Base-by-base conservation (phyloP, 2,888 invertebrate species). In the Phaonia tiefii region DNA sequence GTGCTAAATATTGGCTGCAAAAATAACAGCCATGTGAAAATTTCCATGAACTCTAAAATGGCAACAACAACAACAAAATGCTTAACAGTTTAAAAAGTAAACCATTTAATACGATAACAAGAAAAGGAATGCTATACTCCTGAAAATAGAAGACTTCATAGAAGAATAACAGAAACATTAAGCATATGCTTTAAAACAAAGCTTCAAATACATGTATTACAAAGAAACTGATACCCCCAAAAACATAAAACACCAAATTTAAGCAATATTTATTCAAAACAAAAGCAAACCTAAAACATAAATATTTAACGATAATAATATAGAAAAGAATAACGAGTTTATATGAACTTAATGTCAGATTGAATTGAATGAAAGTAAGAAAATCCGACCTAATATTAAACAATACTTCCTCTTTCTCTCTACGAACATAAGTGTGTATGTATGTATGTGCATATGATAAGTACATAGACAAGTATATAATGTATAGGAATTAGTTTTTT, bases 1-100 rank as follows among this genome's bases (percentile, higher is more conserved):
- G 81, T 54, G 81, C 78, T 49, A 81, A 81, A 72, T 81, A 81
- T 72, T 81, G 81, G 81, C 49, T 78, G 54, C 77, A 75, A 63
- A 81, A 81, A 67, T 81, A 81, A 72, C 81, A 75, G 31, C 49
- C 51, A 17, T 31, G 31, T 31, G 31, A 31, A 31, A 31, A 31
- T 31, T 5, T 31, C 31, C 31, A 31, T 8, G 8, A 31, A n/a
- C n/a, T n/a, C n/a, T n/a, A n/a, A n/a, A n/a, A n/a, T n/a, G n/a
- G n/a, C n/a, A n/a, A n/a, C n/a, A n/a, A n/a, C n/a, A n/a, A n/a
- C n/a, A n/a, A n/a, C n/a, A n/a, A n/a, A n/a, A n/a, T n/a, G n/a
- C n/a, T n/a, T n/a, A n/a, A n/a, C n/a, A n/a, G n/a, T n/a, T n/a
- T n/a, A n/a, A n/a, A n/a, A n/a, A n/a, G n/a, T n/a, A n/a, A n/a